A percentile compares a stretch with the other conserved stretches of the same genome.
These are phyloP conservation scores for Mus spretus DNA, from an alignment of 2,797 vertebrate genomes.

Conservation along the genomic window DNA sequence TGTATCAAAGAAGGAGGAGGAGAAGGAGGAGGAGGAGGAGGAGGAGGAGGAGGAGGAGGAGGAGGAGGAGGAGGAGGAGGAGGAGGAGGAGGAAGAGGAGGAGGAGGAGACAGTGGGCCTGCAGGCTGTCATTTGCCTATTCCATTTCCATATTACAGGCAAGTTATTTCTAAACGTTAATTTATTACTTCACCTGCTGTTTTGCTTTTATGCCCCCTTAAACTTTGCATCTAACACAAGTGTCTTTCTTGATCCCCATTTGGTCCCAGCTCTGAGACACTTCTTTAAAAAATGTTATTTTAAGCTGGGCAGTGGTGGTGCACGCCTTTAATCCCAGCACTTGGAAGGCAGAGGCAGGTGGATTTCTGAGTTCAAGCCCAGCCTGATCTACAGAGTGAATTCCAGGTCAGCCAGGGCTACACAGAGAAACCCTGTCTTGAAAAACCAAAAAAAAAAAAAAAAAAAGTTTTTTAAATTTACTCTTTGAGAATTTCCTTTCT, in stretches of 20 bases:
- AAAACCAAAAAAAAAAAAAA: too few species aligned
- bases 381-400: too few species aligned
- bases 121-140: neutral
- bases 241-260: neutral
- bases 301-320: too few species aligned
- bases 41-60: too few species aligned
- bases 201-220: neutral
- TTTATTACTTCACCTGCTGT: conserved; percentile 15
- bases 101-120: too few species aligned
- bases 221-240: neutral
- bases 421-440: too few species aligned
- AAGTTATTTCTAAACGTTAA: neutral
- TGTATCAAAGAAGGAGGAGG: neutral
- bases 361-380: too few species aligned
- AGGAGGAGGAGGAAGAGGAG: neutral
- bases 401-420: too few species aligned
- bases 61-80: accelerated
- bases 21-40: too few species aligned
- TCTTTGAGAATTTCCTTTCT: neutral
- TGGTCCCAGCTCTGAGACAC: neutral
- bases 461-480: neutral
- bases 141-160: neutral
- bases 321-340: too few species aligned
- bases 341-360: too few species aligned
- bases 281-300: neutral